phyloP scores from a whole-genome alignment of 2,113 vertebrate genomes.

The Eidolon helvum region DNA sequence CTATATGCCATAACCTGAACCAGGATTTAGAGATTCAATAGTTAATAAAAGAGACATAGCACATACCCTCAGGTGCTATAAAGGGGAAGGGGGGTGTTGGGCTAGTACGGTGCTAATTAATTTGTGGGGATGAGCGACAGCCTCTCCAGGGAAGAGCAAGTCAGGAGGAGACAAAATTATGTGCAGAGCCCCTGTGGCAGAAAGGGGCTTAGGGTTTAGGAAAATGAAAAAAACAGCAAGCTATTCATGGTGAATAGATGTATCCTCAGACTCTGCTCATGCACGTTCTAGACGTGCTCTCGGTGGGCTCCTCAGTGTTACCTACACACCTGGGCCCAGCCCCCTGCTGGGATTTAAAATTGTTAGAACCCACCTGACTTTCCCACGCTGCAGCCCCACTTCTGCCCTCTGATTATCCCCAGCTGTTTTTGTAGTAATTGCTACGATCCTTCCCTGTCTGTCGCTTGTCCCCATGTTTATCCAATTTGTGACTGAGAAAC shows the following conservation, averaged over 20 bases:
- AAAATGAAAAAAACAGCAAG: not conserved
- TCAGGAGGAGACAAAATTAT: not conserved
- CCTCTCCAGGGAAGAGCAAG: not conserved
- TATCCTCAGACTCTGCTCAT: not conserved
- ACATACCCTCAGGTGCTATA: not conserved
- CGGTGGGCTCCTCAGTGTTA: not conserved
- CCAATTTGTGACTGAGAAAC: not conserved
- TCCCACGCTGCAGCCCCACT: accelerated
- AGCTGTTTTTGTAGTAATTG: not conserved
- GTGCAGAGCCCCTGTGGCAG: not conserved
- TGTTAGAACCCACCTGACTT: not conserved
- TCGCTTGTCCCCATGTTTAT: not conserved
- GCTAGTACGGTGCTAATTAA: not conserved
- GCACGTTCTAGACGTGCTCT: not conserved
- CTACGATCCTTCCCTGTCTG: not conserved
- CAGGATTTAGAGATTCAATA: not conserved
- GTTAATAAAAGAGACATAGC: not conserved
- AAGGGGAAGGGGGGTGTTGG: not conserved
- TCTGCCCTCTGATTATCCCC: not conserved
- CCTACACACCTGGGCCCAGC: not conserved
- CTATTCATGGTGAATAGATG: not conserved
- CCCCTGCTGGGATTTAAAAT: not conserved
- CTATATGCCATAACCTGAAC: not conserved
- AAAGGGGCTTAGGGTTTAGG: not conserved
- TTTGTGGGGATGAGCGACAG: not conserved